Evolutionary conservation across 2,797 vertebrate species (phyloP), one percentile per base, ranked within the genome.

Genomic region (Cebuella pygmaea): DNA sequence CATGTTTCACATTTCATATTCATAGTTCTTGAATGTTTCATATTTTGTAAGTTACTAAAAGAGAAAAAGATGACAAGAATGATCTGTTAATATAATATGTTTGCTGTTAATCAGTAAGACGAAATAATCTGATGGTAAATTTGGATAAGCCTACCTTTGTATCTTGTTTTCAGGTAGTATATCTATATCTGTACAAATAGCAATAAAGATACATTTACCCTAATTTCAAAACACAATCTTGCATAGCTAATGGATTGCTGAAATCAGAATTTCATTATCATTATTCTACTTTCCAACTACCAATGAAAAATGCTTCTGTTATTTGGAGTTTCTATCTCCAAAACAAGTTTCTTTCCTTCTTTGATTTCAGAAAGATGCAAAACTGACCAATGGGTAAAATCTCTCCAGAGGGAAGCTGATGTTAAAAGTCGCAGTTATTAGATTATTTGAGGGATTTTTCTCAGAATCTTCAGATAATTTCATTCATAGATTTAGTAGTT

Each of bases 381-480:
- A 89, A 88, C 1, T 74, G 48, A 44, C 41, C 50, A 89, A 39
- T 46, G 33, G 3, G 22, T 90, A 70, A 9, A 70, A 44, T 46
- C 11, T 87, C 52, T 55, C 14, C 27, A 36, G 24, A 72, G 26
- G 2, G 81, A 88, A 91, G 2, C 9, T 50, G 11, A 46, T 95
- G 36, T 39, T 94, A 81, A 95, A 67, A 88, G 36, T 75, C 39
- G 52, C 81, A 82, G 22, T 74, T 70, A 84, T 92, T 70, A 67
- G 39, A 67, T 93, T 82, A 75, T 76, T 82, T 82, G 20, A 87
- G 33, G 14, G 9, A 82, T 75, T 48, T 44, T 93, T 94, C 46
- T 93, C 22, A 70, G 22, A 64, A 39, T 88, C 27, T 81, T 70
- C 52, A 94, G 15, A 55, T 50, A 87, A 78, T 91, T 96, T 95